Percentiles rank a stretch among this genome's conserved stretches.
Evolutionary conservation across 1,140 invertebrate genomes (phyloP).

Genomic region (Drosophila ambigua): DNA sequence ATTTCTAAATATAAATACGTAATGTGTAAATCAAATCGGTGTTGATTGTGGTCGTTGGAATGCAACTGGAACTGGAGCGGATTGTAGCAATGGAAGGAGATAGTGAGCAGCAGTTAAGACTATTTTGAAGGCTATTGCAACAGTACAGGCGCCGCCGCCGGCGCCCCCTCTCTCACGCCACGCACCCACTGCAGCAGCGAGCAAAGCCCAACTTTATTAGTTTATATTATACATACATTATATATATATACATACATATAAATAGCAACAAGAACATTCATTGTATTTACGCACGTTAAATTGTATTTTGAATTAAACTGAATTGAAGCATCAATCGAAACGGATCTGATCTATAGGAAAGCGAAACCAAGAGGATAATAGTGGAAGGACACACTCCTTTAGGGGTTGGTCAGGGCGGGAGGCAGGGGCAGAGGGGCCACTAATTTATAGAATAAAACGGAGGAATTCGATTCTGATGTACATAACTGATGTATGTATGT

Average conservation of each 20-base stretch:
- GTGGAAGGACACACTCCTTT: not conserved
- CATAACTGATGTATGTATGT: conserved; percentile 48
- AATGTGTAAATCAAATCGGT: conserved; percentile 40
- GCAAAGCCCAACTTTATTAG: conserved; percentile 30
- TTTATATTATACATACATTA: conserved; percentile 26
- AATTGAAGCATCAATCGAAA: conserved; percentile 33
- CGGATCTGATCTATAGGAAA: conserved; percentile 29
- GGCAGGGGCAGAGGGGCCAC: conserved; percentile 22
- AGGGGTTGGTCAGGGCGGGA: not conserved
- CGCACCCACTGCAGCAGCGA: conserved; percentile 18
- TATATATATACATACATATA: conserved; percentile 13
- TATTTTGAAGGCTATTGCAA: conserved; percentile 13
- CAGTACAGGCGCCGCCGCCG: not conserved
- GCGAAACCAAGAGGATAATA: not conserved
- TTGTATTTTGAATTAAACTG: conserved; percentile 45
- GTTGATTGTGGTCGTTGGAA: conserved; percentile 15
- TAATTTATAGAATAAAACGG: conserved; percentile 56
- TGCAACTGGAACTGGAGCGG: conserved; percentile 5
- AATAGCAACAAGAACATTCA: conserved; percentile 27
- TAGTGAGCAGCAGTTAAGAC: conserved; percentile 9
- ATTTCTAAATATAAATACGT: conserved; percentile 48
- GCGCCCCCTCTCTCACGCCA: conserved; percentile 3
- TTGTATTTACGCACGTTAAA: conserved; percentile 49
- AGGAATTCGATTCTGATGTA: conserved; percentile 21
- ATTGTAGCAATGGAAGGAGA: not conserved